Percentiles rank a stretch among this genome's conserved stretches.
Conservation (phyloP, 2,797 vertebrate genomes). For the Pangasius djambal region DNA sequence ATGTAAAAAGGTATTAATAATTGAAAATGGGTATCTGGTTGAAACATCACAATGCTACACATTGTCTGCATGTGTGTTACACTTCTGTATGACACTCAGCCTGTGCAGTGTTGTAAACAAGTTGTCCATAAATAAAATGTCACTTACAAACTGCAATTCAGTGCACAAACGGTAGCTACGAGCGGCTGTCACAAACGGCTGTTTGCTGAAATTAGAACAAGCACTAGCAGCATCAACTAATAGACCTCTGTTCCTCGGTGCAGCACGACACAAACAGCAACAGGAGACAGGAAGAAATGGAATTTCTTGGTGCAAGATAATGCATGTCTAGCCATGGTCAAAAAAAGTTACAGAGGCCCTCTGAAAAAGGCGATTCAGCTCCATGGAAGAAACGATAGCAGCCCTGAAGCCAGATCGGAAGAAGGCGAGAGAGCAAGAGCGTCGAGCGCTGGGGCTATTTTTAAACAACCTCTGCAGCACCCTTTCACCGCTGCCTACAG, state of each 20-base stretch:
- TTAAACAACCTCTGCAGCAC: conserved; percentile 48
- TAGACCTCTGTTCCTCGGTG: conserved; percentile 5
- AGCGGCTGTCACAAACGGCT: conserved; percentile 54
- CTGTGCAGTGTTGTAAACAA: conserved; percentile 1
- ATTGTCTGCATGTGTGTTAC: neutral
- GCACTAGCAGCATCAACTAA: conserved; percentile 48
- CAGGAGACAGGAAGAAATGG: neutral
- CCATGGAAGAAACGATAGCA: conserved; percentile 27
- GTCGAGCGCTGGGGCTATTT: conserved; percentile 50
- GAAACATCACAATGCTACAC: conserved; percentile 9
- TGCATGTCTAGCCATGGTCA: conserved; percentile 18
- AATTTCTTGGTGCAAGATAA: neutral
- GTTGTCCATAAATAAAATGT: conserved; percentile 27
- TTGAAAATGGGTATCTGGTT: conserved; percentile 6
- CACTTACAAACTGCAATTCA: conserved; percentile 42
- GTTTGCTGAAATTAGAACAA: conserved; percentile 50
- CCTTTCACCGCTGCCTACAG: conserved; percentile 51
- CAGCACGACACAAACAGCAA: neutral
- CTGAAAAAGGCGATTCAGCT: conserved; percentile 38
- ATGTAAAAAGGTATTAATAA: neutral
- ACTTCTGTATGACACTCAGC: neutral
- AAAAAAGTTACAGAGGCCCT: conserved; percentile 43
- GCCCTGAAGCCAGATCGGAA: conserved; percentile 31
- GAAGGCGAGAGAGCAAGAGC: conserved; percentile 40
- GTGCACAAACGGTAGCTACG: conserved; percentile 30